A percentile compares a stretch with the other conserved stretches of the same genome.
Evolutionary conservation across 2,797 vertebrate genomes (phyloP).

Genomic region (Tenualosa thibaudeaui): DNA sequence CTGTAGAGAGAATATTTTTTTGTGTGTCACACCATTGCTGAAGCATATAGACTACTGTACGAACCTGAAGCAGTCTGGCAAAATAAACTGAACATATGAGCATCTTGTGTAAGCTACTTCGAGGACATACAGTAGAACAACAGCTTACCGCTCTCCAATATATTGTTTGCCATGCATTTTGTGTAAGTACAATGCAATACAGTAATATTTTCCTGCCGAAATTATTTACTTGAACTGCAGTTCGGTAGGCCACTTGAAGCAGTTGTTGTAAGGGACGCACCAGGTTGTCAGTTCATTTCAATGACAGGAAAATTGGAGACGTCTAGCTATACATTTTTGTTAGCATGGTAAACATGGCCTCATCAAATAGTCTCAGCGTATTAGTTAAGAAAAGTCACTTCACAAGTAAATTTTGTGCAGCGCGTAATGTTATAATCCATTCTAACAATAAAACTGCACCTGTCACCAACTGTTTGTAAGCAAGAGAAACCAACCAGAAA

Average conservation of each 20-base stretch:
- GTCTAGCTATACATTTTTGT: background rate
- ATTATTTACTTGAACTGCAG: background rate
- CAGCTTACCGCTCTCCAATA: no score
- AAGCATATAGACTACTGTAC: no score
- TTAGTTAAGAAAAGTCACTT: background rate
- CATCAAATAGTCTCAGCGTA: background rate
- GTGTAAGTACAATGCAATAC: no score
- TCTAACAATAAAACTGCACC: background rate
- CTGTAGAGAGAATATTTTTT: background rate
- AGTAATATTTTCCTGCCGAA: background rate
- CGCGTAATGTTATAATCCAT: background rate
- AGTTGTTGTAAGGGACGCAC: background rate
- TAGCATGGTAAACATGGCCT: no score
- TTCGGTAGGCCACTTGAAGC: no score
- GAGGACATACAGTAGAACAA: background rate
- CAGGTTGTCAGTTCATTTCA: background rate
- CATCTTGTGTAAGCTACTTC: background rate
- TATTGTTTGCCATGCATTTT: no score
- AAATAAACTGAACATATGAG: background rate
- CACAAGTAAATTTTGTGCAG: background rate
- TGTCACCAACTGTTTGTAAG: background rate
- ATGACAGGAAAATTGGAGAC: background rate
- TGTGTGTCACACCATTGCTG: no score
- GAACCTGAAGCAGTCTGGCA: no score
- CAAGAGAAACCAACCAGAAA: background rate